phyloP scores from a whole-genome alignment of 2,113 vertebrate species.

The Rallus limicola region DNA sequence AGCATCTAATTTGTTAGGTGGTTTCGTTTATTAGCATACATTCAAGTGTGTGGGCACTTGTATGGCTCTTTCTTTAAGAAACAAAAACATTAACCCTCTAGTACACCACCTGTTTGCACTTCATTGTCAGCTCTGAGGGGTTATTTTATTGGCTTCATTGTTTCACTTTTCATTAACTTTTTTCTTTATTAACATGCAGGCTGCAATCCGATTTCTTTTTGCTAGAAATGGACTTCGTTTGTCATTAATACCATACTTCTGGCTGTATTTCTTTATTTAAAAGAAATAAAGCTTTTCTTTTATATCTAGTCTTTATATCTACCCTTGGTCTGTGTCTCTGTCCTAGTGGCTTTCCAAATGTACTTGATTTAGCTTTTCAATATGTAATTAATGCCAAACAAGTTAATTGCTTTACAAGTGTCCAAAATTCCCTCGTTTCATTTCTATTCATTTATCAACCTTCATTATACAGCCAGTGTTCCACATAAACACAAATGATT shows the following conservation, averaged over 20 bases:
- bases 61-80: slow-evolving; percentile 39
- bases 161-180: slow-evolving; percentile 61
- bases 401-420: slow-evolving; percentile 88
- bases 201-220: slow-evolving; percentile 58
- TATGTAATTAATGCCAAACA: slow-evolving; percentile 87
- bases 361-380: slow-evolving; percentile 89
- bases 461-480: slow-evolving; percentile 78
- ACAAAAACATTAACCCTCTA: slow-evolving; percentile 70
- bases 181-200: slow-evolving; percentile 63
- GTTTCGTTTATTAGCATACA: slow-evolving; percentile 56
- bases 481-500: slow-evolving; percentile 82
- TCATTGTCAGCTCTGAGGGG: slow-evolving; percentile 60
- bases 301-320: slow-evolving; percentile 69
- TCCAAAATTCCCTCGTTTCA: slow-evolving; percentile 82
- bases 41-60: slow-evolving; percentile 49
- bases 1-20: slow-evolving; percentile 54
- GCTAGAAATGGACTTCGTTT: slow-evolving; percentile 60
- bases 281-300: slow-evolving; percentile 72
- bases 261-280: slow-evolving; percentile 64
- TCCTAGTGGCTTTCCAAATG: slow-evolving; percentile 79
- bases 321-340: slow-evolving; percentile 67
- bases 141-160: slow-evolving; percentile 60
- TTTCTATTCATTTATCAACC: slow-evolving; percentile 82
- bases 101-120: slow-evolving; percentile 77
- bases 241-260: slow-evolving; percentile 71